Percentiles rank a stretch among this genome's conserved stretches.
Conservation (phyloP, 2,888 invertebrate genomes). For the Volucella zonaria region DNA sequence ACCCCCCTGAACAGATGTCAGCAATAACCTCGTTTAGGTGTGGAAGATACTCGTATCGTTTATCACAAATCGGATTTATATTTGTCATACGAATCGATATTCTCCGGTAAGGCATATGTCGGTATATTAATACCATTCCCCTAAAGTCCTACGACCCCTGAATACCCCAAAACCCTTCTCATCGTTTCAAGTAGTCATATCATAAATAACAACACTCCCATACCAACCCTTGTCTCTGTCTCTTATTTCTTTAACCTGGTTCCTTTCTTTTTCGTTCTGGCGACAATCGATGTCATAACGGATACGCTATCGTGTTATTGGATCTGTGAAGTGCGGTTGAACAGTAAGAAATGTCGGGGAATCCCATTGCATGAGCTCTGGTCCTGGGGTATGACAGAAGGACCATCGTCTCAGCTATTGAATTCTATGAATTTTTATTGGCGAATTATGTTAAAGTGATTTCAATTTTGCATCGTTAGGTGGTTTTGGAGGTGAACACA, state of each 20-base stretch:
- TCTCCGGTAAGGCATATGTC: conserved; percentile 1
- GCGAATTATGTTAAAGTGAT: conserved; percentile 72
- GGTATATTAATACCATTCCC: conserved; percentile 32
- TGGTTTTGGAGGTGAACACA: conserved; percentile 5
- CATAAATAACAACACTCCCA: conserved; percentile 35
- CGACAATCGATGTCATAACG: conserved; percentile 70
- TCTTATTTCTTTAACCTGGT: neutral
- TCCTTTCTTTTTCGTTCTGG: conserved; percentile 43
- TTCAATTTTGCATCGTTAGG: conserved; percentile 71
- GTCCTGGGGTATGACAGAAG: neutral
- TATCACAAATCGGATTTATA: conserved; percentile 61
- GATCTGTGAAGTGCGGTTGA: conserved; percentile 55
- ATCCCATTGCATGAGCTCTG: conserved; percentile 27
- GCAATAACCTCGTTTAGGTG: conserved; percentile 29
- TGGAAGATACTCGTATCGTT: conserved; percentile 30
- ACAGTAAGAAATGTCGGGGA: conserved; percentile 25
- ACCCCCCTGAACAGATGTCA: conserved; percentile 50
- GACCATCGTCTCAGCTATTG: conserved; percentile 47
- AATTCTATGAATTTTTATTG: conserved; percentile 73
- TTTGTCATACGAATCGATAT: conserved; percentile 57
- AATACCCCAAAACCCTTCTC: neutral
- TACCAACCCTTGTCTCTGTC: neutral
- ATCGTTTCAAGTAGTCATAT: conserved; percentile 17
- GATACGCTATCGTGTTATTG: conserved; percentile 66
- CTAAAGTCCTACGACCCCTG: neutral